These are phyloP conservation scores for Rhogogaster chlorosoma DNA, from an alignment of 2,888 invertebrate genomes.

Conservation along the genomic window DNA sequence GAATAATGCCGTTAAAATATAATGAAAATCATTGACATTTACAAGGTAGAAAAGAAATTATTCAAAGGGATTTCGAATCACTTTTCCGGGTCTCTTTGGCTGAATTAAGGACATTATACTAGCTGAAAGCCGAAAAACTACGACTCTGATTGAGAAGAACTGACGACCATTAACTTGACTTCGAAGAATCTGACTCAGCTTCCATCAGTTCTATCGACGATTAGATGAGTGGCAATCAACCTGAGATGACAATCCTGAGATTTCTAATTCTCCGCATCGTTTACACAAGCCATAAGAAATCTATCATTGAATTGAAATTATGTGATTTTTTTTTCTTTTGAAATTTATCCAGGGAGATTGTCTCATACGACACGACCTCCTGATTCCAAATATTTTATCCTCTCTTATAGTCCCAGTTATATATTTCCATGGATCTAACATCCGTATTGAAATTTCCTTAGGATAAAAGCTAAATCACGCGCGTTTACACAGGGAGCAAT, in stretches of 20 bases:
- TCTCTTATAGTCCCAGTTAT: neutral
- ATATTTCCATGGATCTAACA: neutral
- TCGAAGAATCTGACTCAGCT: neutral
- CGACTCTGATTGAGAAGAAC: neutral
- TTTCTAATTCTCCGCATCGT: neutral
- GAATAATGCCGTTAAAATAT: neutral
- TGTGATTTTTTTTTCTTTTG: neutral
- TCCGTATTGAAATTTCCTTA: neutral
- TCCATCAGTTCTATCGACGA: neutral
- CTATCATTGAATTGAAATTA: neutral
- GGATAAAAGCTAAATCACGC: conserved; percentile 8
- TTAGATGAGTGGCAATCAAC: neutral
- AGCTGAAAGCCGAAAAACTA: neutral
- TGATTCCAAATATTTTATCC: neutral
- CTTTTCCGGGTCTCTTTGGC: neutral
- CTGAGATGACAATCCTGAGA: neutral
- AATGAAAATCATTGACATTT: neutral
- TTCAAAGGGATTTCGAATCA: neutral
- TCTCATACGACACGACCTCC: neutral
- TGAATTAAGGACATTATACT: neutral
- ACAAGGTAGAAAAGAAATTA: neutral
- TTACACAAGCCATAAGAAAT: neutral
- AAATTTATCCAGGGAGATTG: neutral
- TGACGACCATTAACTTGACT: neutral
- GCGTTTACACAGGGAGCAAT: neutral